Base-by-base conservation (phyloP, 2,888 invertebrate species). In the Drosophila borborema region DNA sequence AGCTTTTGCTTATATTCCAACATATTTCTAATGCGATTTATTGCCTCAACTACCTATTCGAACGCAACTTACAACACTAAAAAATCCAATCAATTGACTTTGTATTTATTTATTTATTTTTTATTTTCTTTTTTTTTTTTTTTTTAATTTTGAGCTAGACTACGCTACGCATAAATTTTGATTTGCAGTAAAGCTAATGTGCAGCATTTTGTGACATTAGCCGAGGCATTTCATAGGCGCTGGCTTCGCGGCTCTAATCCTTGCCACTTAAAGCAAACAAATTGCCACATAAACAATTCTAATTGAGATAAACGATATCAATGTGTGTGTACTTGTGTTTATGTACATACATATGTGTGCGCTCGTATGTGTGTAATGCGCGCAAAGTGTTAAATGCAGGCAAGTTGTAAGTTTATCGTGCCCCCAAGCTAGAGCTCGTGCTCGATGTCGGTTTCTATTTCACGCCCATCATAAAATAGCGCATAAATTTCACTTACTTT, bases 401-500 rank as follows among this genome's bases (percentile, higher is more conserved):
- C 71, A 66, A 76, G 87, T 74, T 79, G 71, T 72, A 64, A 84
- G 59, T 71, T 58, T 56, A 20, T 40, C n/a, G 40, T 31, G 40
- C 40, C n/a, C 23, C 23, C 16, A 43, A 16, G 6, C 31, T 12
- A 36, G 12, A 36, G 12, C 36, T 10, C 48, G 4, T 9, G 10
- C 18, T 6, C 41, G 16, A 38, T 43, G 41, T 43, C 46, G 65
- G 54, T 7, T 60, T 46, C 61, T 59, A 72, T 58, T 64, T 72
- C 64, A 71, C 58, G 58, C 54, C 20, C 67, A 55, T 72, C 81
- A 83, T 89, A 74, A 84, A 88, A 78, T 64, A 72, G 48, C 64
- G 67, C 84, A 88, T 90, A 91, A 91, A 91, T 91, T 90, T 78
- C 83, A 92, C 92, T 92, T 94, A 96, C 94, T 95, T 95, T 90